phyloP scores from a whole-genome alignment of 2,797 vertebrate genomes.

The Falco concolor region DNA sequence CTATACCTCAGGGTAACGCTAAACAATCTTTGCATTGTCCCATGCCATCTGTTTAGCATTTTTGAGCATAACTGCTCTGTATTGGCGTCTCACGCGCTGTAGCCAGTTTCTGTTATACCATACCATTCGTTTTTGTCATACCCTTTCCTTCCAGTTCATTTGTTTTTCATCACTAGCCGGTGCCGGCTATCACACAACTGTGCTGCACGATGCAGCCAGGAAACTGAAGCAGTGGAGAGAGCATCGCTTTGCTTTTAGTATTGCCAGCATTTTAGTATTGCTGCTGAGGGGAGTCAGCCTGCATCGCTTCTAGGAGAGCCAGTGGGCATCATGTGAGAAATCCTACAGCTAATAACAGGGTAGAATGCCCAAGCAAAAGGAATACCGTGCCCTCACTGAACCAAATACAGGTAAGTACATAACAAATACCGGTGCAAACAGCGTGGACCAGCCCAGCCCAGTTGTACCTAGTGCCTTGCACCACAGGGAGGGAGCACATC shows the following conservation, averaged over 20 bases:
- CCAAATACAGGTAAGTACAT: neutral
- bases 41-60: conserved; percentile 68
- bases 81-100: neutral
- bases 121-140: conserved; percentile 46
- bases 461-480: neutral
- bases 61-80: neutral
- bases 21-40: conserved; percentile 66
- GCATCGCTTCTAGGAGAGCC: neutral
- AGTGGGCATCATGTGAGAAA: neutral
- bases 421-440: neutral
- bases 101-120: conserved; percentile 28
- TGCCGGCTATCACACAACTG: neutral
- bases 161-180: conserved; percentile 32
- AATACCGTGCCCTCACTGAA: neutral
- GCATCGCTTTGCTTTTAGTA: neutral
- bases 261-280: neutral
- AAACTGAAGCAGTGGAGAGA: neutral
- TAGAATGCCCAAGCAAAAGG: rapidly evolving
- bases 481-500: neutral
- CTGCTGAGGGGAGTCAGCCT: rapidly evolving
- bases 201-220: neutral
- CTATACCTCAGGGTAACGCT: conserved; percentile 36
- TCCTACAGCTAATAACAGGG: neutral
- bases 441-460: rapidly evolving
- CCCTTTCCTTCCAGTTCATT: conserved; percentile 31